These are phyloP conservation scores for Stegostoma tigrinum DNA, from an alignment of 2,113 vertebrate species.

Conservation along the genomic window DNA sequence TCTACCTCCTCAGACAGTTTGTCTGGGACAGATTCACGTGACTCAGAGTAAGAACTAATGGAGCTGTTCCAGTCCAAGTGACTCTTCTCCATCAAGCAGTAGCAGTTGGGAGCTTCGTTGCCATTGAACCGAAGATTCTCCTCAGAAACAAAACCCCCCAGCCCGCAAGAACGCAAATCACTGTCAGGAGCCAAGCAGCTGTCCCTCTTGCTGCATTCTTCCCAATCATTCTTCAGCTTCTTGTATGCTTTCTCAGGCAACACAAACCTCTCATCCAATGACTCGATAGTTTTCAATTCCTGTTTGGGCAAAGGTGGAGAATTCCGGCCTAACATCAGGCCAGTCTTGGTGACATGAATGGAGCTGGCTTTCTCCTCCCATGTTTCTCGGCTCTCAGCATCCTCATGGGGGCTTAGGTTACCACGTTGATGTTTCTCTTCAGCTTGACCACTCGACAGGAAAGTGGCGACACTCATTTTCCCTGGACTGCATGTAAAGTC, in stretches of 20 bases:
- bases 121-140: conserved; percentile 75
- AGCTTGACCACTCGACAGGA: background rate
- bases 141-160: conserved; percentile 68
- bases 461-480: background rate
- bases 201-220: conserved; percentile 49
- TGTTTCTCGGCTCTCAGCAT: background rate
- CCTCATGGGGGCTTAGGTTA: background rate
- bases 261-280: background rate
- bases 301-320: background rate
- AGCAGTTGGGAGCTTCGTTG: conserved; percentile 56
- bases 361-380: background rate
- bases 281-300: background rate
- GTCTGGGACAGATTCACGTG: conserved; percentile 64
- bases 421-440: background rate
- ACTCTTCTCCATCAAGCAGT: conserved; percentile 55
- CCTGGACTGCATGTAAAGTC: background rate
- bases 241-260: background rate
- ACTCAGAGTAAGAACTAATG: conserved; percentile 59
- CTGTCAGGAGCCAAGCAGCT: conserved; percentile 61
- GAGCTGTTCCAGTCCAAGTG: conserved; percentile 58
- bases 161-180: conserved; percentile 57
- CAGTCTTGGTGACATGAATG: background rate
- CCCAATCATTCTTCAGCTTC: conserved; percentile 40
- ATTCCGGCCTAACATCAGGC: background rate
- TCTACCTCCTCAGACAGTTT: conserved; percentile 84